Evolutionary conservation across 2,797 vertebrate genomes (phyloP).

Genomic region (Geotrypetes seraphini): DNA sequence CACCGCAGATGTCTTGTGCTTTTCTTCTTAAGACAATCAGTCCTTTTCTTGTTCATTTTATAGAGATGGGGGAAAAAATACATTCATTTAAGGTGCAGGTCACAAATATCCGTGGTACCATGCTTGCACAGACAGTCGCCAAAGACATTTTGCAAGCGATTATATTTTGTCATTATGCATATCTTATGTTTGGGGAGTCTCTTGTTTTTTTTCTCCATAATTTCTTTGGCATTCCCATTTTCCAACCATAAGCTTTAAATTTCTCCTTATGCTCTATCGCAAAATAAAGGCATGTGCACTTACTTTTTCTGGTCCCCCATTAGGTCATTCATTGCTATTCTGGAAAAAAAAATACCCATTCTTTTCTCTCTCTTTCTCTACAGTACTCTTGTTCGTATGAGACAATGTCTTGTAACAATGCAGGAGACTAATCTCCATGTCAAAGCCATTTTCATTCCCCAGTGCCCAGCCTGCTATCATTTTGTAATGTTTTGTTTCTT

Average conservation of each 20-base stretch:
- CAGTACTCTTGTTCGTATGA: constrained; percentile 79
- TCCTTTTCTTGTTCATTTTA: too few species aligned
- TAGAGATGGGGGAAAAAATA: constrained; percentile 42
- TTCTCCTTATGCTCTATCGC: constrained; percentile 70
- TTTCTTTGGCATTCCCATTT: constrained; percentile 61
- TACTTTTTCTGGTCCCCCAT: constrained; percentile 82
- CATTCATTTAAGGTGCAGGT: constrained; percentile 65
- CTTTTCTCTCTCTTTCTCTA: constrained; percentile 59
- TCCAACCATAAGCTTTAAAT: constrained; percentile 72
- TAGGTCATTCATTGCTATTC: constrained; percentile 87
- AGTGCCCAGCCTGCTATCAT: constrained; percentile 91
- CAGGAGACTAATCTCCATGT: constrained; percentile 94
- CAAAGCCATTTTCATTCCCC: constrained; percentile 96
- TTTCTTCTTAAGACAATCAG: constrained; percentile 68
- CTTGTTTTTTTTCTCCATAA: constrained; percentile 69
- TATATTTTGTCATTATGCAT: constrained; percentile 48
- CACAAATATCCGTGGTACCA: too few species aligned
- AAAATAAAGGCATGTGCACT: constrained; percentile 88
- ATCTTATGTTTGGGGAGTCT: constrained; percentile 69
- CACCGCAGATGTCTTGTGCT: constrained; percentile 56
- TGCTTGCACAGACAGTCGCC: too few species aligned
- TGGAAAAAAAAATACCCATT: constrained; percentile 72
- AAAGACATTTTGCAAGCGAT: constrained; percentile 38
- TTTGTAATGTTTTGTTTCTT: constrained; percentile 97
- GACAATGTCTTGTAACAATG: constrained; percentile 98